Percentiles rank a stretch among this genome's conserved stretches.
These are phyloP conservation scores for Fulica atra DNA, from an alignment of 2,113 vertebrate species.

Conservation along the genomic window DNA sequence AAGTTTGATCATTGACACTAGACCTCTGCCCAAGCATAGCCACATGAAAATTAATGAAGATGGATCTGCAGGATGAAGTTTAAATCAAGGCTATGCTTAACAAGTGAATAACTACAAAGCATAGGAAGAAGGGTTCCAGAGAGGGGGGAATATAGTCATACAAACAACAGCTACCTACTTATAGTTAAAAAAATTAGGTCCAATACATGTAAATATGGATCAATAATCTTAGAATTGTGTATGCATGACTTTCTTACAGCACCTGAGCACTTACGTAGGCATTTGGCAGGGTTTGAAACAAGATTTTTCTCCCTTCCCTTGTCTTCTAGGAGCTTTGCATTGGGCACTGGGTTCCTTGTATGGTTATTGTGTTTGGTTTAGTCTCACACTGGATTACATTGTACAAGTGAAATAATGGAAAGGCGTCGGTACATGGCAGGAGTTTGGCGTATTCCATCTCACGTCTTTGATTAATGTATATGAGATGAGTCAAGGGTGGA, in stretches of 20 bases:
- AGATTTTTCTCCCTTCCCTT: background rate
- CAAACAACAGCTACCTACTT: background rate
- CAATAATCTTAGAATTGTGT: background rate
- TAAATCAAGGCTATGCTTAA: background rate
- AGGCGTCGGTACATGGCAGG: background rate
- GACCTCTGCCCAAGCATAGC: background rate
- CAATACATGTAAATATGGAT: background rate
- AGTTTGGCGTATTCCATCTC: background rate
- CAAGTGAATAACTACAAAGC: background rate
- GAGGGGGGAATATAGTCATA: background rate
- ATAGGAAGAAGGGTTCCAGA: background rate
- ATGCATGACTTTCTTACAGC: background rate
- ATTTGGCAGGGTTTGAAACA: background rate
- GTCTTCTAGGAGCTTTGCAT: background rate
- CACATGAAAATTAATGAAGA: background rate
- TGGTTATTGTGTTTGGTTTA: background rate
- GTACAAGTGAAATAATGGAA: background rate
- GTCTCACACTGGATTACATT: background rate
- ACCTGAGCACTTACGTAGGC: background rate
- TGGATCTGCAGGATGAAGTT: background rate
- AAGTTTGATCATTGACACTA: background rate
- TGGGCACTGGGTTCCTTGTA: background rate
- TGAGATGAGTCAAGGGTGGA: background rate
- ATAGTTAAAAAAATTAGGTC: background rate
- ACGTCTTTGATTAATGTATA: background rate